Conservation (phyloP, 2,888 invertebrate species). For the Callosobruchus maculatus region DNA sequence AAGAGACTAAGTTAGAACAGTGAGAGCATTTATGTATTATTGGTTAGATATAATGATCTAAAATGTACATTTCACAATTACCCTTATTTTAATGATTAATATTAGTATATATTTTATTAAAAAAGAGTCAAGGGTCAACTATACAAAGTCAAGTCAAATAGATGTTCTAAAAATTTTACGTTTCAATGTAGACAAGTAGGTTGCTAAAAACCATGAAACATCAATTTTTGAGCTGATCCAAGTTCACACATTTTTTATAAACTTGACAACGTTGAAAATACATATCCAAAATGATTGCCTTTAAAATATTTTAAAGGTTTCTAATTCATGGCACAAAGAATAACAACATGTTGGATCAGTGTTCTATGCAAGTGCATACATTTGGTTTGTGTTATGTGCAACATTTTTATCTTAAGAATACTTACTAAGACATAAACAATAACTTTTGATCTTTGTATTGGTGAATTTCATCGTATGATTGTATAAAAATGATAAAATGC, state of each 20-base stretch:
- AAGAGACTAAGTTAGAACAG: background rate
- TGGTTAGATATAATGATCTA: background rate
- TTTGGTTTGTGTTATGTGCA: too few relatives aligned
- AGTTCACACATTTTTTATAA: too few relatives aligned
- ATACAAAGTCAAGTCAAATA: background rate
- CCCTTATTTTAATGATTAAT: background rate
- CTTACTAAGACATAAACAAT: too few relatives aligned
- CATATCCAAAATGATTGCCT: too few relatives aligned
- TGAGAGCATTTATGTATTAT: background rate
- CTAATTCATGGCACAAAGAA: too few relatives aligned
- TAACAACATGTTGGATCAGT: too few relatives aligned
- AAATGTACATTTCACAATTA: background rate
- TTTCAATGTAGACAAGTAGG: background rate
- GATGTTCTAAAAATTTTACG: background rate
- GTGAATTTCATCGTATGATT: too few relatives aligned
- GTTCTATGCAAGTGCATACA: too few relatives aligned
- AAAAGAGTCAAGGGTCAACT: background rate
- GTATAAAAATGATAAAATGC: too few relatives aligned
- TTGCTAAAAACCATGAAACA: background rate
- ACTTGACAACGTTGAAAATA: too few relatives aligned
- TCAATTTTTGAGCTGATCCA: background rate
- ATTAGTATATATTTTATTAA: background rate
- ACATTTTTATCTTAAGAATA: background rate
- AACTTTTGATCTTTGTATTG: background rate
- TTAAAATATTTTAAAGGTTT: too few relatives aligned